Evolutionary conservation across 2,797 vertebrate species (phyloP), one percentile per base, ranked within the genome.

Genomic region (Sebastes jordani): DNA sequence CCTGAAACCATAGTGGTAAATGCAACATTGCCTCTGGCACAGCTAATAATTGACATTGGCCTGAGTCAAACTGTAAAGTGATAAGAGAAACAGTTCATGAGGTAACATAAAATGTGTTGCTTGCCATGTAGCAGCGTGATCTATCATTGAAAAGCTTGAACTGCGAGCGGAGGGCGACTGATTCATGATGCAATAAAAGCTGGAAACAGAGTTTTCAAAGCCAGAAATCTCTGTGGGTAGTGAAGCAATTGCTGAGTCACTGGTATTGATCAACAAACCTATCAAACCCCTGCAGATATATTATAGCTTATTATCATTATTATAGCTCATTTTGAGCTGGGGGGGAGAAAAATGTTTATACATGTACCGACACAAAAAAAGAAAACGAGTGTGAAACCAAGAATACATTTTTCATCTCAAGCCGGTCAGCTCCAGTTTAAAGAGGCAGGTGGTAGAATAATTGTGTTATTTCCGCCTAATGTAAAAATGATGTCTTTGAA

Each of bases 231-330:
- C 63, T 14, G 30, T 70, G 23, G 54, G 27, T 18, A 36, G 52
- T 68, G 32, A 72, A 85, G 42, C 23, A 25, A 65, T 70, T 69
- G 62, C 83, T 79, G 67, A 58, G 60, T 76, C 80, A 76, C 78
- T 22, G 20, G 22, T 77, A 79, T 77, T 77, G 82, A 86, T 81
- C 65, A 82, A 74, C 42, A 72, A 80, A 71, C 67, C 46, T 64
- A 70, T 84, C 54, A 74, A 72, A 71, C 11, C 34, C 55, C 27
- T 80, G 68, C 38, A 83, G 70, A 71, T 73, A 49, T 67, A 75
- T 80, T 60, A 71, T 2, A 46, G 38, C 66, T 9, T 69, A 71
- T 71, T 71, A 78, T 71, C 49, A 56, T 60, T 73, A 82, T 61
- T 60, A 61, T 18, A 54, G 42, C 63, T 38, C 52, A 69, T 79